Evolutionary conservation across 2,888 invertebrate species (phyloP).

Genomic region (Pyralis farinalis): DNA sequence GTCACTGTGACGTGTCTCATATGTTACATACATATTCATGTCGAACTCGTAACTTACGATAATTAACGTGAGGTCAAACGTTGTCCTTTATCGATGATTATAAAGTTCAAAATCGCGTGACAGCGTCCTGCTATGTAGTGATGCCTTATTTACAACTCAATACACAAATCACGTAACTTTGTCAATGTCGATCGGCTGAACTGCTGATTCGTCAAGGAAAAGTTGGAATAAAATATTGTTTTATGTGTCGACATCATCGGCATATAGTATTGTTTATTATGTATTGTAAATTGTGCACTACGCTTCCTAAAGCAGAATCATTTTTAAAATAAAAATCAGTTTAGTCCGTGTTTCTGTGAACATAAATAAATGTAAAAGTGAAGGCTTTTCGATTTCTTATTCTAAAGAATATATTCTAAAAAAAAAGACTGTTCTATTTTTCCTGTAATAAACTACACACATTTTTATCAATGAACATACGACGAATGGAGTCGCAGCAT

Average conservation of each 20-base stretch:
- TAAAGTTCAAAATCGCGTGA: constrained; percentile 3
- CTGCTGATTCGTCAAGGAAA: constrained; percentile 11
- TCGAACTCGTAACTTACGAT: constrained; percentile 18
- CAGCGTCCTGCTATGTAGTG: background rate
- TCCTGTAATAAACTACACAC: too few relatives aligned
- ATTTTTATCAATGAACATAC: too few relatives aligned
- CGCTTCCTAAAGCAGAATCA: too few relatives aligned
- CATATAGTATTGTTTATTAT: background rate
- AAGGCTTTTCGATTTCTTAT: too few relatives aligned
- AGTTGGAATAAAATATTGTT: constrained; percentile 4
- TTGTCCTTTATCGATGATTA: constrained; percentile 2
- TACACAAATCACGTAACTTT: constrained; percentile 27
- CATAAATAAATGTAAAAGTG: too few relatives aligned
- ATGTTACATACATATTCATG: constrained; percentile 19
- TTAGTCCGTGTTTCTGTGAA: too few relatives aligned
- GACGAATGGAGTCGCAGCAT: too few relatives aligned
- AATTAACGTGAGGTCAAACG: constrained; percentile 6
- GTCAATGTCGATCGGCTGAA: constrained; percentile 31
- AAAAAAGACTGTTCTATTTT: too few relatives aligned
- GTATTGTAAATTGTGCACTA: background rate
- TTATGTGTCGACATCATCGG: constrained; percentile 4
- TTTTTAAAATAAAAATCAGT: too few relatives aligned
- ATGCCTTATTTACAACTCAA: constrained; percentile 17
- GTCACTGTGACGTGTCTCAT: constrained; percentile 23
- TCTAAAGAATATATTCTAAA: too few relatives aligned